phyloP scores from a whole-genome alignment of 1,140 invertebrate species.

The Dendroctonus valens region DNA sequence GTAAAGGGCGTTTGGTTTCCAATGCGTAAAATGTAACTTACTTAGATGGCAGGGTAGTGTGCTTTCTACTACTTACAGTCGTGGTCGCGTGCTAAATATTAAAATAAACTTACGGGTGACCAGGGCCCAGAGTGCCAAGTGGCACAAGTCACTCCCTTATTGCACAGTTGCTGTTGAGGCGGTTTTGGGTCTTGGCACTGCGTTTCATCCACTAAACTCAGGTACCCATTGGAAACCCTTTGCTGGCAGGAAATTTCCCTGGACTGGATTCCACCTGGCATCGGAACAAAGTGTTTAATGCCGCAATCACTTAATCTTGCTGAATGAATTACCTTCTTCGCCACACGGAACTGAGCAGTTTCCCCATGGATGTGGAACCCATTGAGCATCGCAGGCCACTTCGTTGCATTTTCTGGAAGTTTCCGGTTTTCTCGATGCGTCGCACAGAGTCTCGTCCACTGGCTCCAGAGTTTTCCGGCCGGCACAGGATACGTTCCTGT shows the following conservation, averaged over 20 bases:
- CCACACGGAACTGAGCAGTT: constrained; percentile 82
- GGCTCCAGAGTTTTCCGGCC: constrained; percentile 64
- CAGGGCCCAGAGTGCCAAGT: constrained; percentile 81
- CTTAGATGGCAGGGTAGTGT: too few species aligned
- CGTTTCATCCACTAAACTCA: constrained; percentile 68
- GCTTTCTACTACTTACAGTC: too few species aligned
- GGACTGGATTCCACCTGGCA: constrained; percentile 58
- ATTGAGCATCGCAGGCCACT: constrained; percentile 78
- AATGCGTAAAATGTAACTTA: too few species aligned
- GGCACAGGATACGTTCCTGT: constrained; percentile 70
- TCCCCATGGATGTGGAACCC: constrained; percentile 79
- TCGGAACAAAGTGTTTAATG: background rate
- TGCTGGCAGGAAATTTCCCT: constrained; percentile 77
- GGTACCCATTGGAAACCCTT: constrained; percentile 62
- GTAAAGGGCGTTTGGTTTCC: too few species aligned
- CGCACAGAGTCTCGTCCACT: constrained; percentile 76
- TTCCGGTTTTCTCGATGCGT: constrained; percentile 66
- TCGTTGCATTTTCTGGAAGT: constrained; percentile 70
- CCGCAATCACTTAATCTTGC: background rate
- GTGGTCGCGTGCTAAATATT: background rate
- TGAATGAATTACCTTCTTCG: constrained; percentile 51
- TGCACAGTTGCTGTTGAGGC: constrained; percentile 68
- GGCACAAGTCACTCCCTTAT: constrained; percentile 74
- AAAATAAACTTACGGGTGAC: constrained; percentile 68
- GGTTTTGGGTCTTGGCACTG: constrained; percentile 76